Evolutionary conservation across 2,113 vertebrate species (phyloP).

Genomic region (Sorex araneus): DNA sequence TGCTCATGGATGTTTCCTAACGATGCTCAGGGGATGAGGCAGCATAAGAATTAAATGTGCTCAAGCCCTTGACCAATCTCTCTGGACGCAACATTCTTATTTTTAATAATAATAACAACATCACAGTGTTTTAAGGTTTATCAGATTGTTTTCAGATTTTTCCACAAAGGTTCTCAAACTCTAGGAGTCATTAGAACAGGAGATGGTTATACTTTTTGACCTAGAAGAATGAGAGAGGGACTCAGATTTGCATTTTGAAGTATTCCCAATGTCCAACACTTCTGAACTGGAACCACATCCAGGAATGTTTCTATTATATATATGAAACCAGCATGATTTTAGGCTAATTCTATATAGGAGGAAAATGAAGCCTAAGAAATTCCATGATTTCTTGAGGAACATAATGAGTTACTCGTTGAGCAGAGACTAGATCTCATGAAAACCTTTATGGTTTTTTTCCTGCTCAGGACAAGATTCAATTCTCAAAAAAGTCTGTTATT

Average conservation of each 20-base stretch:
- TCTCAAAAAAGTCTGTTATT: not conserved
- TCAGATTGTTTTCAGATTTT: not conserved
- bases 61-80: too few relatives aligned
- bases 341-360: not conserved
- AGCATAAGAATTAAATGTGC: too few relatives aligned
- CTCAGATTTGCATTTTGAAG: not conserved
- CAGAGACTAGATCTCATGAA: not conserved
- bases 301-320: not conserved
- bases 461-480: not conserved
- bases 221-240: not conserved
- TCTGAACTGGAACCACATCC: not conserved
- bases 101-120: not conserved
- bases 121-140: constrained; percentile 26
- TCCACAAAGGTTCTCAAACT: not conserved
- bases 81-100: too few relatives aligned
- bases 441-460: not conserved
- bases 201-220: not conserved
- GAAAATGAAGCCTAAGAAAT: not conserved
- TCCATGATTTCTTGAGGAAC: not conserved
- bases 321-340: not conserved
- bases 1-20: too few relatives aligned
- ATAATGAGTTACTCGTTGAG: not conserved
- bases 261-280: not conserved
- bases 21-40: too few relatives aligned
- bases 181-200: not conserved